Conservation (phyloP, 2,888 invertebrate genomes). For the Hirtodrosophila trivittata region DNA sequence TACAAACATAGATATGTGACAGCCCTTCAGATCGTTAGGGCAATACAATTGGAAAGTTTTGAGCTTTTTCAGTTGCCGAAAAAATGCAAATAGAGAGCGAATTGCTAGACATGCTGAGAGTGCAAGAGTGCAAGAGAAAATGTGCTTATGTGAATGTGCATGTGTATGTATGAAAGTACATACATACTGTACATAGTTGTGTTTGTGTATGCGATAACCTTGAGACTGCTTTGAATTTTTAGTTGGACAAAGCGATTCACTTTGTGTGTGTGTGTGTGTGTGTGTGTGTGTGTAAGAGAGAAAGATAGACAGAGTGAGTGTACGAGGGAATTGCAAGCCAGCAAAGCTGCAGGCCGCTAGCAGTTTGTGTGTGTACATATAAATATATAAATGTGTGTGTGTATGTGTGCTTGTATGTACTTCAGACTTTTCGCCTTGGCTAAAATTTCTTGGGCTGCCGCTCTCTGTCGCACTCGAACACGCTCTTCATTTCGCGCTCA, state of each 20-base stretch:
- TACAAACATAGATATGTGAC: neutral
- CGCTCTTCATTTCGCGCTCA: conserved; percentile 5
- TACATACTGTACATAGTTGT: conserved; percentile 8
- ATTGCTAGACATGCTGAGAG: conserved; percentile 3
- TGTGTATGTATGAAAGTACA: conserved; percentile 1
- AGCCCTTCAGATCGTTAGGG: conserved; percentile 6
- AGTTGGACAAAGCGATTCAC: conserved; percentile 47
- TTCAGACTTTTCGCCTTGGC: conserved; percentile 64
- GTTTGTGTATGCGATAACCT: conserved; percentile 60
- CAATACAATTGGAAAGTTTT: conserved; percentile 52
- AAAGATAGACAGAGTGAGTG: conserved; percentile 7
- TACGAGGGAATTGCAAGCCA: conserved; percentile 45
- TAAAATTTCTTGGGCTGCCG: conserved; percentile 45
- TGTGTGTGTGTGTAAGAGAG: conserved; percentile 4
- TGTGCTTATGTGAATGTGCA: conserved; percentile 3
- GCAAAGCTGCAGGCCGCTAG: conserved; percentile 30
- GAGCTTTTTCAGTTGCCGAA: conserved; percentile 45
- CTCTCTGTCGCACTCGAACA: conserved; percentile 20
- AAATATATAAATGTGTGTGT: conserved; percentile 10
- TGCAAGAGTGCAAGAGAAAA: conserved; percentile 3
- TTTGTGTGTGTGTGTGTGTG: conserved; percentile 30
- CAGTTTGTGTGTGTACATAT: conserved; percentile 18
- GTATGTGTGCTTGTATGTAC: conserved; percentile 25
- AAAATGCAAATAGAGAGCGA: conserved; percentile 20
- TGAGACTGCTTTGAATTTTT: conserved; percentile 64